Evolutionary conservation across 2,888 invertebrate species (phyloP).

Genomic region (Thyatira batis): DNA sequence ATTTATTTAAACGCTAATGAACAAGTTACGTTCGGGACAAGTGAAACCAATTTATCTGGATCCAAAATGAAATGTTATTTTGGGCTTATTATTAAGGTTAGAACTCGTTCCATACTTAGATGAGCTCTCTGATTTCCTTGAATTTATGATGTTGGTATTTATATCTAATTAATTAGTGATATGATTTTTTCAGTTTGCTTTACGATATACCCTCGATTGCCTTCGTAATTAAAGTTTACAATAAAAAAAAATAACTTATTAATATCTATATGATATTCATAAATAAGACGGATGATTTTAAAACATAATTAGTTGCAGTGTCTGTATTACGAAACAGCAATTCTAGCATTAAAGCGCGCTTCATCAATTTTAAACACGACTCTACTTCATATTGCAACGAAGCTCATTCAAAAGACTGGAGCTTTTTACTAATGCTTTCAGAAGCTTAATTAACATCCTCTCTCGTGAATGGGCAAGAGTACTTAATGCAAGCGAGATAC

Average conservation of each 20-base stretch:
- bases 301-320: constrained; percentile 4
- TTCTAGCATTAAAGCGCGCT: constrained; percentile 24
- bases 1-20: constrained; percentile 82
- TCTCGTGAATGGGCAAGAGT: constrained; percentile 64
- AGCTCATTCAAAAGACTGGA: constrained; percentile 58
- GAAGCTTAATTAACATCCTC: constrained; percentile 74
- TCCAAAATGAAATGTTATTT: constrained; percentile 64
- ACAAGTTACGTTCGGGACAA: constrained; percentile 77
- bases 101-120: constrained; percentile 20
- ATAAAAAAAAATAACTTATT: too few relatives aligned
- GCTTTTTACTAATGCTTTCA: constrained; percentile 77
- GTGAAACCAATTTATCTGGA: constrained; percentile 76
- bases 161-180: background rate
- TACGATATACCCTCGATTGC: too few relatives aligned
- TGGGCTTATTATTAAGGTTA: constrained; percentile 54
- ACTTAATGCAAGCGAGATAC: constrained; percentile 55
- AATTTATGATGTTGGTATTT: background rate
- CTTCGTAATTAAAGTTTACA: too few relatives aligned
- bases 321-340: constrained; percentile 1
- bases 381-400: constrained; percentile 45
- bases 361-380: constrained; percentile 56
- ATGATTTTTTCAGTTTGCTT: too few relatives aligned
- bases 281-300: constrained; percentile 4
- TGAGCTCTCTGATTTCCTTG: constrained; percentile 17
- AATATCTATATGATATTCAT: background rate